A percentile compares a stretch with the other conserved stretches of the same genome.
phyloP scores from a whole-genome alignment of 2,113 vertebrate genomes.

The Catharus minimus region DNA sequence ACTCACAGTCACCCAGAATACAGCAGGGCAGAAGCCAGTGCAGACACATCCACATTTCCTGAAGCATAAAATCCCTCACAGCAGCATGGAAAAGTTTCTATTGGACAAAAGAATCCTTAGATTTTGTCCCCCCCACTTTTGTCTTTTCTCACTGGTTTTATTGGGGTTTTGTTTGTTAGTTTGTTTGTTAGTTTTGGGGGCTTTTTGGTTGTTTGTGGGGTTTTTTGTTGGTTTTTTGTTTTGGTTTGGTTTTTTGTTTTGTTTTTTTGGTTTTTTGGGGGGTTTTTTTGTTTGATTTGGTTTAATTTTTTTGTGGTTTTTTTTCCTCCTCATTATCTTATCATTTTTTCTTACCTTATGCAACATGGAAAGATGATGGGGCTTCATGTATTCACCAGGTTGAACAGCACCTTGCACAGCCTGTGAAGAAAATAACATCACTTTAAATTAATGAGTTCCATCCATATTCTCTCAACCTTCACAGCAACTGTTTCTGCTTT shows the following conservation, averaged over 20 bases:
- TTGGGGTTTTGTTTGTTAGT: too few species aligned
- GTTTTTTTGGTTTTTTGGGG: too few species aligned
- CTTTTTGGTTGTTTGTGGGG: too few species aligned
- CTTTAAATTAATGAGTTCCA: not conserved
- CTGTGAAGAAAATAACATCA: rapidly evolving
- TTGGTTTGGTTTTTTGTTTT: too few species aligned
- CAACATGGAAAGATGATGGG: not conserved
- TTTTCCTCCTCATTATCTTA: not conserved
- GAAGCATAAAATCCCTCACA: not conserved
- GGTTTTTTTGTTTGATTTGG: too few species aligned
- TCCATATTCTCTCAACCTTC: not conserved
- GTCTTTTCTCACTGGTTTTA: not conserved
- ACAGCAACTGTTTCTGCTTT: not conserved
- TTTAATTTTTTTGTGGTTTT: not conserved
- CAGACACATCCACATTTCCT: not conserved
- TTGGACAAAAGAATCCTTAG: not conserved
- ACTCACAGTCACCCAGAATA: not conserved
- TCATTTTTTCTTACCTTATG: not conserved
- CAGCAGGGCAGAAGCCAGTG: not conserved
- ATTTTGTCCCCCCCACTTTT: not conserved
- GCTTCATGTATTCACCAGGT: not conserved
- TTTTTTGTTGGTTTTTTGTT: too few species aligned
- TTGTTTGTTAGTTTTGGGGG: too few species aligned
- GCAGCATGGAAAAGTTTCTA: not conserved
- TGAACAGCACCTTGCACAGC: not conserved